Base-by-base conservation (phyloP, 2,797 vertebrate genomes). In the Phaenicophaeus curvirostris region DNA sequence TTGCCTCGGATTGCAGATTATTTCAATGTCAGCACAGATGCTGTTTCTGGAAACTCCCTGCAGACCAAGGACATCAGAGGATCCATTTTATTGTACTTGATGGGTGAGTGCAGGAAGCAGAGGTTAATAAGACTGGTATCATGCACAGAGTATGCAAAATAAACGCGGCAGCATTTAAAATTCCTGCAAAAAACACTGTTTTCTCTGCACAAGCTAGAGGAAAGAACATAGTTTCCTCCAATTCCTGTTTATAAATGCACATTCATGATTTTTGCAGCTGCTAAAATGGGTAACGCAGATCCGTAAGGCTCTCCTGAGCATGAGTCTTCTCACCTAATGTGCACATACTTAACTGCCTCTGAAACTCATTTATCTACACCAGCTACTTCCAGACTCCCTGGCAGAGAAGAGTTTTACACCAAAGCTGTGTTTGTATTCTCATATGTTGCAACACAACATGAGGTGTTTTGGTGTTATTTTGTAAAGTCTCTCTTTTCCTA, bases 11-110 rank as follows among this genome's bases (percentile, higher is more conserved):
- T 73, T 78, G 94, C 87, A 92, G 93, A 95, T 93, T 92, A 85
- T 93, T 93, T 96, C 95, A 93, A 37, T 92, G 92, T 93, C 95
- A 92, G 94, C 89, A 89, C 85, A 93, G 91, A 95, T 93, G 94
- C 92, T 83, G 28, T 95, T 96, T 96, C 82, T 95, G 95, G 89
- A 95, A 96, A 92, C 87, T 96, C 94, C 94, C 93, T 71, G 79
- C 85, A 93, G 95, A 94, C 92, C 95, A 91, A 94, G 94, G 94
- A 93, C 91, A 84, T 88, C 77, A 72, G 92, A 96, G 91, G 74
- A 95, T 87, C 94, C 87, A 91, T 95, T 96, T 96, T 88, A 90
- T 86, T 76, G 83, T 66, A 69, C 89, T 93, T 75, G 76, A 86
- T 92, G 89, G 95, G 92, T 54, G 53, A 93, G 82, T 44, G 75